Evolutionary conservation across 1,140 invertebrate species (phyloP), one percentile per base, ranked within the genome.

Genomic region (Nebria ingens): DNA sequence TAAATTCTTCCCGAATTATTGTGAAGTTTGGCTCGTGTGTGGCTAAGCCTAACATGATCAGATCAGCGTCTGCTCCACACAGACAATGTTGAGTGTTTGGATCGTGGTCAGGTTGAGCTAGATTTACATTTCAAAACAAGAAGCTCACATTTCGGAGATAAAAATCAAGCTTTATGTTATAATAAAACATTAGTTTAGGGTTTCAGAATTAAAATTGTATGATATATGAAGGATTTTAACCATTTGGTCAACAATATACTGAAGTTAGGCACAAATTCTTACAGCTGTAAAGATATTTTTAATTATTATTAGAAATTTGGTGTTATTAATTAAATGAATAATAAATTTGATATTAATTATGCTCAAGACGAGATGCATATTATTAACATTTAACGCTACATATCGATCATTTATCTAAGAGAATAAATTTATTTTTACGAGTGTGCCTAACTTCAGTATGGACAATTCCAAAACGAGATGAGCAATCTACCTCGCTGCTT

Each of bases 11-110:
- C 19, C 97, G 69, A 64, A 96, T 93, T 58, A 96, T 95, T 0
- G 96, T 99, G 69, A 99, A 99, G 75, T 99, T 93, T 1, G 92
- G 91, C 74, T 99, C 97, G 71, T 99, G 97, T 0, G 97, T 99
- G 1, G 97, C 97, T 19, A 99, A 75, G 21, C 97, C 97, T 68
- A 97, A 75, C 92, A 98, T 97, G 65, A 98, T 98, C n/a, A 98
- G 80, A 81, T 98, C 95, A 20, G 95, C 93, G 75, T 99, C 97
- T 12, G 97, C 97, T 57, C 97, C 97, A 76, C 95, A 99, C 1
- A 99, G 71, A 60, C 94, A 94, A 73, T 99, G 97, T 58, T 92
- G 87, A 0, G 96, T 98, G 69, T 99, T 98, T 0, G 97, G 93
- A 73, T 99, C 91, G 74, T 99, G 94, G 73, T 93, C 85, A 0